These are phyloP conservation scores for Microcebus lehilahytsara DNA, from an alignment of 2,113 vertebrate genomes.

Conservation along the genomic window DNA sequence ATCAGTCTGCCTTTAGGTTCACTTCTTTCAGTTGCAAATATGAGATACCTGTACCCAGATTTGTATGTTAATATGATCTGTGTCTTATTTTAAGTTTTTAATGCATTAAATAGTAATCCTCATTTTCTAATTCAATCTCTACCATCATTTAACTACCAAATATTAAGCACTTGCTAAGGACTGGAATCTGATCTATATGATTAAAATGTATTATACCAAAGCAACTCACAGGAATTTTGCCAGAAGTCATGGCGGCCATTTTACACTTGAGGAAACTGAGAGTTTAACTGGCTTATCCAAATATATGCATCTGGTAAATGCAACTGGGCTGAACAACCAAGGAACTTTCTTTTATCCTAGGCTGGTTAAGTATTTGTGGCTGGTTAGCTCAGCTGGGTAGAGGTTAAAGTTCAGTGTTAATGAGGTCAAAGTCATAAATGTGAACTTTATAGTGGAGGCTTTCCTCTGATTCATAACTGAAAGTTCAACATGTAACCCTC, in stretches of 20 bases:
- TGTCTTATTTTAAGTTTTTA: neutral
- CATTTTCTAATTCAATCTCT: neutral
- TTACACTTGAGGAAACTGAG: neutral
- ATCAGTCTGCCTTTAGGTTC: neutral
- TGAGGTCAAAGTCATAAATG: constrained; percentile 52
- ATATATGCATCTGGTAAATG: neutral
- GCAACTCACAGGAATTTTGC: neutral
- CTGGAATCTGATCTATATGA: neutral
- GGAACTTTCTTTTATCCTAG: neutral
- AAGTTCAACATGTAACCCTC: constrained; percentile 37
- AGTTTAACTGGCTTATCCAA: neutral
- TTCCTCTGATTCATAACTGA: constrained; percentile 5
- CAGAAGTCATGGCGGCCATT: neutral
- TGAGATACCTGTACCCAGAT: neutral
- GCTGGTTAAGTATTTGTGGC: neutral
- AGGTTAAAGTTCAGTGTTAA: constrained; percentile 39
- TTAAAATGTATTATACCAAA: neutral
- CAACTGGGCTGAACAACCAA: neutral
- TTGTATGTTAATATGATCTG: constrained; percentile 7
- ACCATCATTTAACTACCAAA: neutral
- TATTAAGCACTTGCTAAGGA: neutral
- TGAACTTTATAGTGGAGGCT: neutral
- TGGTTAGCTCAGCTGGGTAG: neutral
- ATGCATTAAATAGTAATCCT: neutral
- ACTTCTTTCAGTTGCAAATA: neutral